Percentiles rank a stretch among this genome's conserved stretches.
Conservation (phyloP, 1,140 invertebrate species). For the Caenorhabditis latens region DNA sequence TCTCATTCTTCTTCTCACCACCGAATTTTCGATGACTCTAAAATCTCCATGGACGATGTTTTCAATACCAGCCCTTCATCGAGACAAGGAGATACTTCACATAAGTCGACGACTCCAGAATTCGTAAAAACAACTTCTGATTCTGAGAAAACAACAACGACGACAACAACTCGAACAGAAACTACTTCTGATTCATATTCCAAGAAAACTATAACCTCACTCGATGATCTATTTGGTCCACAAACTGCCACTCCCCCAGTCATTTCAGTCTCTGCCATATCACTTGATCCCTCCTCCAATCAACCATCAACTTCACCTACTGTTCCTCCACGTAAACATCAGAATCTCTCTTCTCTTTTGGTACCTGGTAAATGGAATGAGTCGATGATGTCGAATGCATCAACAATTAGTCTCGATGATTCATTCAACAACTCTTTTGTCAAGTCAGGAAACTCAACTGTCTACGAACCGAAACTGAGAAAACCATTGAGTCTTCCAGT, state of each 20-base stretch:
- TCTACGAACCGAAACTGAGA: neutral
- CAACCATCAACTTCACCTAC: slow-evolving; percentile 7
- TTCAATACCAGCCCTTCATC: slow-evolving; percentile 2
- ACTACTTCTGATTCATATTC: slow-evolving; percentile 19
- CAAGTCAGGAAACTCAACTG: neutral
- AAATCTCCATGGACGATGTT: neutral
- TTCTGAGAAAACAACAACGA: neutral
- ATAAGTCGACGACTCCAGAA: neutral
- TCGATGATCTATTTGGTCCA: slow-evolving; percentile 11
- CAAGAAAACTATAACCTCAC: neutral
- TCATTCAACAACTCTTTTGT: slow-evolving; percentile 35
- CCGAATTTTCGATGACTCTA: neutral
- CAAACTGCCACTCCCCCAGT: slow-evolving; percentile 11
- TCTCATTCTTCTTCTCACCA: neutral
- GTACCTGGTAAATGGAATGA: slow-evolving; percentile 16
- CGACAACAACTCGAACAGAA: slow-evolving; percentile 45
- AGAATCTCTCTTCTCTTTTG: slow-evolving; percentile 2
- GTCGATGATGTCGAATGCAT: slow-evolving; percentile 38
- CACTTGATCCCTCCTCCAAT: neutral
- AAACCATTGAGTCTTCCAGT: slow-evolving; percentile 28
- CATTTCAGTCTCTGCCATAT: slow-evolving; percentile 37
- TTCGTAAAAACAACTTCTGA: neutral
- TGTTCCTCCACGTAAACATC: slow-evolving; percentile 13
- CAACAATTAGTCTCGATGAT: slow-evolving; percentile 28
- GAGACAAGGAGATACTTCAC: neutral